Evolutionary conservation across 2,113 vertebrate species (phyloP).

Genomic region (Phaetusa simplex): DNA sequence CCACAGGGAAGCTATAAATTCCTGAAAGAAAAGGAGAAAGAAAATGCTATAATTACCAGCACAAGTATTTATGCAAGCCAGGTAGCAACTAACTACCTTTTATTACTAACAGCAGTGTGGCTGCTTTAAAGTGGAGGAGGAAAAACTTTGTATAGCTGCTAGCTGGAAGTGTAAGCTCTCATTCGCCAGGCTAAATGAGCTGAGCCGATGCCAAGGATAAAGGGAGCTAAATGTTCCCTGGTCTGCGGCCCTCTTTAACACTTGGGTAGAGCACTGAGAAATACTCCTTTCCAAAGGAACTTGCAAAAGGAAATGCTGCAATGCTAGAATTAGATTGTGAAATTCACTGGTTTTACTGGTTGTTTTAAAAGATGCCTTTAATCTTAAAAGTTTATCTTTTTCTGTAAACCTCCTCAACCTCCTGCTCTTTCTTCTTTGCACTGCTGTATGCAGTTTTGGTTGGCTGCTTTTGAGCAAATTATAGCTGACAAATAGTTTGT

Average conservation of each 20-base stretch:
- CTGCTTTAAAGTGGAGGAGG: background rate
- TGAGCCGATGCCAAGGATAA: background rate
- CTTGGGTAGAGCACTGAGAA: background rate
- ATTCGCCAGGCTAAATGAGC: background rate
- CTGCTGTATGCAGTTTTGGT: background rate
- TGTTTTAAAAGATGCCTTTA: background rate
- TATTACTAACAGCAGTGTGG: background rate
- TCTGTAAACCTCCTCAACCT: background rate
- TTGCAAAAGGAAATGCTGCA: background rate
- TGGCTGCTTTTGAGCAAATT: background rate
- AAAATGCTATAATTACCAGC: background rate
- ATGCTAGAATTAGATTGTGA: background rate
- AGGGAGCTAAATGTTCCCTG: fast-evolving
- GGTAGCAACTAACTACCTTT: background rate
- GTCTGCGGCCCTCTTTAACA: background rate
- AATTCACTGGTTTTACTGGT: background rate
- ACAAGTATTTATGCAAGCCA: background rate
- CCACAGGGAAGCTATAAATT: background rate
- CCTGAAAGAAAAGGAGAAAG: background rate
- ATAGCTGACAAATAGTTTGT: background rate
- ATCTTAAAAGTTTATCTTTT: background rate
- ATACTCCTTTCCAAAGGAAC: background rate
- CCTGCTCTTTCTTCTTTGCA: background rate
- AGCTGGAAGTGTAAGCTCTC: background rate
- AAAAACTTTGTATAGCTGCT: background rate